Conservation (phyloP, 2,113 vertebrate species). For the Lycocorax pyrrhopterus region DNA sequence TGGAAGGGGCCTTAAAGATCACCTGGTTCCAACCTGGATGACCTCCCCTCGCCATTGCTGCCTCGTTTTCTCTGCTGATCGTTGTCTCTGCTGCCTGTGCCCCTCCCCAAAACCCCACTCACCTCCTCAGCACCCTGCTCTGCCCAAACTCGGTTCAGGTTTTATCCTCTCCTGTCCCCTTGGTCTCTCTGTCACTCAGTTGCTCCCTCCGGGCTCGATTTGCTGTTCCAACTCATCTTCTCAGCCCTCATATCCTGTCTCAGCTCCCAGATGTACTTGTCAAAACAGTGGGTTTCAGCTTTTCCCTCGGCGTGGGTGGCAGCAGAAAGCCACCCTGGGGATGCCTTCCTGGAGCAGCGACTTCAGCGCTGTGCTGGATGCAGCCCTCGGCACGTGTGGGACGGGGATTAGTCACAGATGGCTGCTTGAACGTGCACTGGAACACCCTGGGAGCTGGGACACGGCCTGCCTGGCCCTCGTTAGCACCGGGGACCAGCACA, state of each 20-base stretch:
- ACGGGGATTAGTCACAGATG: not conserved
- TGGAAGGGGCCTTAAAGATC: not conserved
- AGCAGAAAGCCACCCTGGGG: conserved; percentile 17
- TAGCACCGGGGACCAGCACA: not conserved
- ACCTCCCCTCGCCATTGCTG: not conserved
- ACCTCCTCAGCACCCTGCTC: not conserved
- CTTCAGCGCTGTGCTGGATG: not conserved
- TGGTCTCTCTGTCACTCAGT: not conserved
- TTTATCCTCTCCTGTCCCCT: not conserved
- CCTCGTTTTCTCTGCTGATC: not conserved
- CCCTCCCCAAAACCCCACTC: not conserved
- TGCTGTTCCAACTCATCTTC: conserved; percentile 8
- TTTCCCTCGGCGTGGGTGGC: conserved; percentile 18
- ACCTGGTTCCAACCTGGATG: not conserved
- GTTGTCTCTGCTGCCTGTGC: not conserved
- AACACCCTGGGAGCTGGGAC: not conserved
- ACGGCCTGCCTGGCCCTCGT: not conserved
- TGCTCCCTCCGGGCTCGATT: not conserved
- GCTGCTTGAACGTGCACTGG: rapidly evolving
- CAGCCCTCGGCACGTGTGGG: not conserved
- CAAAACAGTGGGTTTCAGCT: not conserved
- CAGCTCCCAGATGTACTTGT: conserved; percentile 38
- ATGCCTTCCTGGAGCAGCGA: not conserved
- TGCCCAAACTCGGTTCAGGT: not conserved
- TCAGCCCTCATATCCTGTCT: conserved; percentile 42